These are phyloP conservation scores for Matsumyia berberina DNA, from an alignment of 2,888 invertebrate species.

Conservation along the genomic window DNA sequence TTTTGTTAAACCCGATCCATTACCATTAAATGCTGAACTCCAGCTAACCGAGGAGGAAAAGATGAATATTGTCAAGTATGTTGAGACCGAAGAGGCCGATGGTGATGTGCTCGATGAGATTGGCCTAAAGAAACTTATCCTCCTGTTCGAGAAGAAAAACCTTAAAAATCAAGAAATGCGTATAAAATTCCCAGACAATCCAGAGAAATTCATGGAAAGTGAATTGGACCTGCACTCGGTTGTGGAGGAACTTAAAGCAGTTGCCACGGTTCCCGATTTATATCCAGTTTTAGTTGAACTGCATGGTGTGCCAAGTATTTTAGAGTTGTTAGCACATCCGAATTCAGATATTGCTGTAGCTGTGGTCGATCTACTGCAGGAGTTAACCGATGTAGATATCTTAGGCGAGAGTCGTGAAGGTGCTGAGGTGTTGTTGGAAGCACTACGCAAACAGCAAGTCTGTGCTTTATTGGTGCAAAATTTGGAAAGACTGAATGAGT, in stretches of 20 bases:
- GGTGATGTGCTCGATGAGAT: slow-evolving; percentile 95
- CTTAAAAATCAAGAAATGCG: slow-evolving; percentile 98
- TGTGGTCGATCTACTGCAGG: slow-evolving; percentile 88
- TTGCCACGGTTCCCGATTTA: slow-evolving; percentile 97
- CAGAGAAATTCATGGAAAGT: slow-evolving; percentile 99
- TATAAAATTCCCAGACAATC: slow-evolving; percentile 98
- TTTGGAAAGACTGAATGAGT: slow-evolving; percentile 96
- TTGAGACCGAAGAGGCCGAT: slow-evolving; percentile 92
- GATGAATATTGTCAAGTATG: slow-evolving; percentile 92
- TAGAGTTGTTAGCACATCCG: slow-evolving; percentile 97
- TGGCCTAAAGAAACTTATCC: slow-evolving; percentile 93
- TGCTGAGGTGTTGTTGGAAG: slow-evolving; percentile 93
- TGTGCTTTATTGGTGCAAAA: slow-evolving; percentile 96
- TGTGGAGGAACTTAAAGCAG: slow-evolving; percentile 94
- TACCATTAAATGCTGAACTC: slow-evolving; percentile 86
- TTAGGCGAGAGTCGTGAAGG: slow-evolving; percentile 96
- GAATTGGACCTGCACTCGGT: slow-evolving; percentile 96
- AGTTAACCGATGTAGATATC: slow-evolving; percentile 98
- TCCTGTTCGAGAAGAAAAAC: slow-evolving; percentile 97
- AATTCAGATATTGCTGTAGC: slow-evolving; percentile 90
- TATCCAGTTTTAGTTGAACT: slow-evolving; percentile 96
- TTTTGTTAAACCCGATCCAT: slow-evolving; percentile 82
- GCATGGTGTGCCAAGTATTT: slow-evolving; percentile 94
- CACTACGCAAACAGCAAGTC: slow-evolving; percentile 94
- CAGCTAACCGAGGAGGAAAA: slow-evolving; percentile 89